These are phyloP conservation scores for Agrilus mali DNA, from an alignment of 2,888 invertebrate genomes.

Conservation along the genomic window DNA sequence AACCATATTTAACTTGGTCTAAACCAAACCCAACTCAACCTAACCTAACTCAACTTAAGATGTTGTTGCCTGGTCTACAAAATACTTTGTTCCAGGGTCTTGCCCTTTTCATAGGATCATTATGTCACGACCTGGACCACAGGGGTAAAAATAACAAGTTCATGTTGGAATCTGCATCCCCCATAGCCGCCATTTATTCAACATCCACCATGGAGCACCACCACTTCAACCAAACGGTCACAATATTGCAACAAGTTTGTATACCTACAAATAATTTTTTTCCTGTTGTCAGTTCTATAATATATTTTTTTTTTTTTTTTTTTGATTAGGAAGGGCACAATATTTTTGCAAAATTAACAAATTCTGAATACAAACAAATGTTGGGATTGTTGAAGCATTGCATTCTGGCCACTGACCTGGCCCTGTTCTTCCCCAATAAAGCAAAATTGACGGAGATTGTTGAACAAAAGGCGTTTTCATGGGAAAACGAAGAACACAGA, in stretches of 20 bases:
- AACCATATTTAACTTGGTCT: too few relatives aligned
- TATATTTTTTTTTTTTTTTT: constrained; percentile 4
- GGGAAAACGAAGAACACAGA: constrained; percentile 54
- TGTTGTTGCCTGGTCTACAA: too few relatives aligned
- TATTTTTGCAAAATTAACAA: constrained; percentile 61
- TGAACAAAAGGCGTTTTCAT: constrained; percentile 45
- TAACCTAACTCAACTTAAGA: too few relatives aligned
- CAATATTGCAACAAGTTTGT: constrained; percentile 72
- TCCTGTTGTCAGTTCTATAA: too few relatives aligned
- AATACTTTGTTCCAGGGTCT: constrained; percentile 43
- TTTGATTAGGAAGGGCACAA: constrained; percentile 64
- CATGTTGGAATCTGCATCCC: constrained; percentile 71
- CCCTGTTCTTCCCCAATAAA: constrained; percentile 67
- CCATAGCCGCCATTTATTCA: constrained; percentile 71
- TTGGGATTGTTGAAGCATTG: constrained; percentile 65
- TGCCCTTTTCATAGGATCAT: constrained; percentile 64
- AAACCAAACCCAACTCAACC: too few relatives aligned
- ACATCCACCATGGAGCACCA: constrained; percentile 82
- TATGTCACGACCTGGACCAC: constrained; percentile 81
- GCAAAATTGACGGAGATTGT: constrained; percentile 44
- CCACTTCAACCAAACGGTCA: constrained; percentile 79
- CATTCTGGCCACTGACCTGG: constrained; percentile 75
- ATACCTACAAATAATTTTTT: too few relatives aligned
- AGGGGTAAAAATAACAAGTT: constrained; percentile 79
- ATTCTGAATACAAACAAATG: constrained; percentile 64